Evolutionary conservation across 2,113 vertebrate genomes (phyloP), one percentile per base, ranked within the genome.

Genomic region (Microtus richardsoni): DNA sequence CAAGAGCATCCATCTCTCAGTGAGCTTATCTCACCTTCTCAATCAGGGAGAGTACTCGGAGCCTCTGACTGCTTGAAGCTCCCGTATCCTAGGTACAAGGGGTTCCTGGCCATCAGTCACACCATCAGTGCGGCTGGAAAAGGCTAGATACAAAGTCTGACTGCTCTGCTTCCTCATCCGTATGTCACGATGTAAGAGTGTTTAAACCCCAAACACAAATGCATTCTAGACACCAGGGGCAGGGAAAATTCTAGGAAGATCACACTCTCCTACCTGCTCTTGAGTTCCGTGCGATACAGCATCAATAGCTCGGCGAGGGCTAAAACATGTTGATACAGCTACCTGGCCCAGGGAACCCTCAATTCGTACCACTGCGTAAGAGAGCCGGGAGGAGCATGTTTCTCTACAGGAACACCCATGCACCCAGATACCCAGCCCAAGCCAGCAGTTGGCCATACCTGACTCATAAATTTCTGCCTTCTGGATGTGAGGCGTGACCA

Each of bases 331-430:
- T 0, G 99, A 99, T 73, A 99, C 98, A 0, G 99, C 99, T 0
- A 99, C 99, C 97, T 99, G 99, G 92, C 99, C 99, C 95, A 99
- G 96, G 0, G 99, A 99, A 26, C 99, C 99, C 5, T 99, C 99
- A 0, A 99, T 99, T 95, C 99, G 99, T 89, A 99, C 99, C 95
- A 99, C 99, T 99, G 91, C 0, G 1, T 13, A 0, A 52, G 89
- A 28, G 4, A 0, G 0, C 52, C 80, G 75, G 92, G 33, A 88
- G 6, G 14, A 4, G 5, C 3, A 70, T 0, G 0, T 0, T 21
- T 30, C 58, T 1, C 0, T 16, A 8, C 52, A 88, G 70, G 52
- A 39, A 7, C 54, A 0, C 36, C 1, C 14, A 66, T 26, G 11
- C 14, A 39, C 30, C 7, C 0, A 33, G n/a, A 0, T 68, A 1